Evolutionary conservation across 2,113 vertebrate species (phyloP).

Genomic region (Actenoides hombroni): DNA sequence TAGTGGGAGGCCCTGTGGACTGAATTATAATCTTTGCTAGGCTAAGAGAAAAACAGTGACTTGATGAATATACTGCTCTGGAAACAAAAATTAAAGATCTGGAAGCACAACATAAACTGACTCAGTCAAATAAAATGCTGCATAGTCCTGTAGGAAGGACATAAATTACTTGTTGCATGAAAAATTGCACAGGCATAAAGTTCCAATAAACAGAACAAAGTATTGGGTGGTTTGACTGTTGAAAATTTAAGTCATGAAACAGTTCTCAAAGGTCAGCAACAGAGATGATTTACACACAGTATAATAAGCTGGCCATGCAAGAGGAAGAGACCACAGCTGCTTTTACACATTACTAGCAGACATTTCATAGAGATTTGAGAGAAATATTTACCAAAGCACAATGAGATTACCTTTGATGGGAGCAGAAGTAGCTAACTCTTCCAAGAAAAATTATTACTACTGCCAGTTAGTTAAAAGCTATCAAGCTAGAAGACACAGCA

Average conservation of each 20-base stretch:
- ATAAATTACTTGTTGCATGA: neutral
- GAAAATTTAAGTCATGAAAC: neutral
- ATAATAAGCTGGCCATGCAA: neutral
- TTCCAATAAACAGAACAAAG: neutral
- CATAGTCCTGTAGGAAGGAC: neutral
- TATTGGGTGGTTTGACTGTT: neutral
- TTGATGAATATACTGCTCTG: neutral
- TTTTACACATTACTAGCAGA: neutral
- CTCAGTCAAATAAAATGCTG: neutral
- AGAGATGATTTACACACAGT: neutral
- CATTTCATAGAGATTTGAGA: neutral
- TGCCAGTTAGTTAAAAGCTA: neutral
- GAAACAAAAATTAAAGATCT: conserved; percentile 1
- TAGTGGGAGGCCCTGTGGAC: neutral
- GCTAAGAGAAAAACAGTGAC: neutral
- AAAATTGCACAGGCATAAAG: neutral
- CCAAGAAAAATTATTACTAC: neutral
- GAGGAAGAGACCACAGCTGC: neutral
- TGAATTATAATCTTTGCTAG: neutral
- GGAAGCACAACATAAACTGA: neutral
- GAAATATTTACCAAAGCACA: neutral
- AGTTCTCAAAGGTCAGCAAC: neutral
- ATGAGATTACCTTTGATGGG: accelerated
- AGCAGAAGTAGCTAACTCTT: neutral
- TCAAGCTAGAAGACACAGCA: neutral